These are phyloP conservation scores for Acrobasis consociella DNA, from an alignment of 2,888 invertebrate genomes.

Conservation along the genomic window DNA sequence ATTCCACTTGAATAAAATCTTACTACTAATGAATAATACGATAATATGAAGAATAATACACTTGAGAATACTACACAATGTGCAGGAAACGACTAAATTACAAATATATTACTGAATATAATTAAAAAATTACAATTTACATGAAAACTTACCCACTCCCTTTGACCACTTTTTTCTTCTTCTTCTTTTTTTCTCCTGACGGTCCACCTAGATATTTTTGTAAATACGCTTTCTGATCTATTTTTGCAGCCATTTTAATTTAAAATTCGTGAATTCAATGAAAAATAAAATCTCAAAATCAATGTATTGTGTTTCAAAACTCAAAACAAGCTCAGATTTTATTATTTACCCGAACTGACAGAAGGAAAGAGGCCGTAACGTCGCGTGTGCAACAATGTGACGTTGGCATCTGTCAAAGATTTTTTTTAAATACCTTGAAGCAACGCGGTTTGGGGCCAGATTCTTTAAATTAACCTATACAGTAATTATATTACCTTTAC, in stretches of 20 bases:
- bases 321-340: not conserved
- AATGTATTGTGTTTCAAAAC: not conserved
- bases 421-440: too few relatives aligned
- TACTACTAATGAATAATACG: too few relatives aligned
- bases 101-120: not conserved
- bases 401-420: too few relatives aligned
- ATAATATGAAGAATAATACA: not conserved
- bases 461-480: too few relatives aligned
- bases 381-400: too few relatives aligned
- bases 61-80: not conserved
- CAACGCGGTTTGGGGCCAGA: too few relatives aligned
- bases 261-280: not conserved
- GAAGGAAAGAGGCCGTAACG: not conserved
- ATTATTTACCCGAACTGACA: constrained; percentile 14
- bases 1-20: too few relatives aligned
- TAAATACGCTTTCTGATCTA: constrained; percentile 90
- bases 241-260: constrained; percentile 64
- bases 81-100: not conserved
- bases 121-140: not conserved
- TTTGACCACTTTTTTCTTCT: constrained; percentile 79
- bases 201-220: constrained; percentile 88
- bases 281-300: not conserved
- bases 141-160: constrained; percentile 62
- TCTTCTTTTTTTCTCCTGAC: constrained; percentile 85
- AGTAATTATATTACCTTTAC: too few relatives aligned